Evolutionary conservation across 2,797 vertebrate species (phyloP), one percentile per base, ranked within the genome.

Genomic region (Oreonectes daqikongensis): DNA sequence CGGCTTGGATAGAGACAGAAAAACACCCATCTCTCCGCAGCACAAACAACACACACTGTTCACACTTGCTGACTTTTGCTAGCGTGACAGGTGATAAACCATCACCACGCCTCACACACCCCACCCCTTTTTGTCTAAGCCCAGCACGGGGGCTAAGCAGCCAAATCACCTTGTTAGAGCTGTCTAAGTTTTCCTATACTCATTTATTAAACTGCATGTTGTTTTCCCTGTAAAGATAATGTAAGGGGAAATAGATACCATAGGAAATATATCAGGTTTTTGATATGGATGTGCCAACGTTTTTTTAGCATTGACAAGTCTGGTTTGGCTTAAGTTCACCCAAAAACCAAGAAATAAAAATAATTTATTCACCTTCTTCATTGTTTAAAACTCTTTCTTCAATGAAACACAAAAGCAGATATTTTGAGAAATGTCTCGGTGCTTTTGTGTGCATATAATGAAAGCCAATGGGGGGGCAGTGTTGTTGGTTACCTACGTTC

Each of bases 21-120:
- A 35, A 70, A 75, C 65, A 79, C 79, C 46, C 70, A 72, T 75
- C 78, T 77, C 52, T 69, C 69, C 12, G 3, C 64, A 71, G 70
- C 71, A 79, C 77, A 81, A 77, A 81, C 79, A 81, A 74, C 79
- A 79, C 69, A 59, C 68, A 35, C 77, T 80, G 68, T 78, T 82
- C 75, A 69, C 72, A 80, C 75, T 75, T 26, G 6, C 57, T 68
- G 78, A 82, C 80, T 82, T 82, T 80, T 80, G 66, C 50, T 75
- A 30, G 50, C 26, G 5, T 79, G 76, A 73, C 82, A 81, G 72
- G 75, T 76, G 76, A 83, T 75, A 79, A 74, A 79, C 63, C 60
- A 0, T 3, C 69, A 60, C 70, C 64, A 60, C 55, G 12, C 59
- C 64, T 61, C 14, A 50, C 28, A 0, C 57, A 53, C 55, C 44